phyloP scores from a whole-genome alignment of 1,140 invertebrate species.

The Xylocopa sonorina region DNA sequence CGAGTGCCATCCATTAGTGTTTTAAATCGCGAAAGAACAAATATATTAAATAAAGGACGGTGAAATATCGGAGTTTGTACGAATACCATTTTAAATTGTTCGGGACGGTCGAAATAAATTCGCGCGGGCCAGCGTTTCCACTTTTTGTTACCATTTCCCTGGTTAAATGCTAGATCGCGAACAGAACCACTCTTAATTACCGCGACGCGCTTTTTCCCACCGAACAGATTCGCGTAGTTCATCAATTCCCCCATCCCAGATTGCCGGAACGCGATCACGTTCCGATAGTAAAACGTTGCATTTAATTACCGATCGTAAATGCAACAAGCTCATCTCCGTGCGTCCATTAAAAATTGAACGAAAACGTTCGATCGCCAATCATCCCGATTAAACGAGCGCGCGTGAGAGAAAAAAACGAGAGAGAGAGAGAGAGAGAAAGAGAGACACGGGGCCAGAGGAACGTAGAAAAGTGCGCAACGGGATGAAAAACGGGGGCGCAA shows the following conservation, averaged over 20 bases:
- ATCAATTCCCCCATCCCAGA: background rate
- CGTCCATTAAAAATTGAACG: background rate
- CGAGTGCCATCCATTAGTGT: too few relatives aligned
- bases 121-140: too few relatives aligned
- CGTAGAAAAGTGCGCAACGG: too few relatives aligned
- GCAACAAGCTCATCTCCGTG: background rate
- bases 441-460: background rate
- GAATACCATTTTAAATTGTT: too few relatives aligned
- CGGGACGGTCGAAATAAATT: background rate
- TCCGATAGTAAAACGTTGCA: background rate
- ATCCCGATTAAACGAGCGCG: too few relatives aligned
- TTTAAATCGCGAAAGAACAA: too few relatives aligned
- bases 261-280: background rate
- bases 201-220: background rate
- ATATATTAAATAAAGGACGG: too few relatives aligned
- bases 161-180: background rate
- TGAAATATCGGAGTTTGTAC: too few relatives aligned
- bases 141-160: background rate
- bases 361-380: background rate
- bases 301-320: slow-evolving; percentile 4
- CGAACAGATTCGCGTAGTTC: background rate
- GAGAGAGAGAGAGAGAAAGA: too few relatives aligned
- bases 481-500: background rate
- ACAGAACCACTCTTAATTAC: background rate
- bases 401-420: background rate